Evolutionary conservation across 2,888 invertebrate species (phyloP).

Genomic region (Cheiracanthium punctorium): DNA sequence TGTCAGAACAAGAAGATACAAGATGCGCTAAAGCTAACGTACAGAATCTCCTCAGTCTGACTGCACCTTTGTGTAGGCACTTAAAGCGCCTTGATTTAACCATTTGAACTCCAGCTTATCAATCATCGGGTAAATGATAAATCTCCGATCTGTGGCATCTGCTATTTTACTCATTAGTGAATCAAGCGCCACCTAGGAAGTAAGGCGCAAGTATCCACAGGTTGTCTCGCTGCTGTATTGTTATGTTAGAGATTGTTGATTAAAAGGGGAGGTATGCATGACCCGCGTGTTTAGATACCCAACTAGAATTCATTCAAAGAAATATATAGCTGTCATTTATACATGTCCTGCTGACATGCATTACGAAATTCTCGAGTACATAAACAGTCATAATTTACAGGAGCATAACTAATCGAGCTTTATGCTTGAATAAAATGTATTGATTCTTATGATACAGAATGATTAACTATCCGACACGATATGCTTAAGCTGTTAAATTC

Average conservation of each 20-base stretch:
- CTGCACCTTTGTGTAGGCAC: conserved; percentile 40
- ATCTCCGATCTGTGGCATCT: conserved; percentile 46
- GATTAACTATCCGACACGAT: no score
- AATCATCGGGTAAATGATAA: conserved; percentile 57
- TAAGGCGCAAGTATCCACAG: conserved; percentile 21
- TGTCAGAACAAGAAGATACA: conserved; percentile 22
- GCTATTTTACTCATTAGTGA: conserved; percentile 59
- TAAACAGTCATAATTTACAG: no score
- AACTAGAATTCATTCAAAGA: no score
- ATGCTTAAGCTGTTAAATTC: no score
- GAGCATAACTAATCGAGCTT: no score
- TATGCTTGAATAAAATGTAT: no score
- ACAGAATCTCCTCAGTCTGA: conserved; percentile 15
- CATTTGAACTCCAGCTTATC: conserved; percentile 46
- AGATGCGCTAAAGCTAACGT: conserved; percentile 11
- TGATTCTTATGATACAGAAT: no score
- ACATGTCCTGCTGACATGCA: no score
- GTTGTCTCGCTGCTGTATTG: conserved; percentile 26
- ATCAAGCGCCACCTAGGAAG: conserved; percentile 40
- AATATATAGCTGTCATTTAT: no score
- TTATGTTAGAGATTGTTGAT: conserved; percentile 29
- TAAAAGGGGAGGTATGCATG: no score
- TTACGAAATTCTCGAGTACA: no score
- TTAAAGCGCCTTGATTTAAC: conserved; percentile 33
- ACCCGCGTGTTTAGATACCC: no score